Conservation (phyloP, 1,140 invertebrate species). For the Bombus turneri region DNA sequence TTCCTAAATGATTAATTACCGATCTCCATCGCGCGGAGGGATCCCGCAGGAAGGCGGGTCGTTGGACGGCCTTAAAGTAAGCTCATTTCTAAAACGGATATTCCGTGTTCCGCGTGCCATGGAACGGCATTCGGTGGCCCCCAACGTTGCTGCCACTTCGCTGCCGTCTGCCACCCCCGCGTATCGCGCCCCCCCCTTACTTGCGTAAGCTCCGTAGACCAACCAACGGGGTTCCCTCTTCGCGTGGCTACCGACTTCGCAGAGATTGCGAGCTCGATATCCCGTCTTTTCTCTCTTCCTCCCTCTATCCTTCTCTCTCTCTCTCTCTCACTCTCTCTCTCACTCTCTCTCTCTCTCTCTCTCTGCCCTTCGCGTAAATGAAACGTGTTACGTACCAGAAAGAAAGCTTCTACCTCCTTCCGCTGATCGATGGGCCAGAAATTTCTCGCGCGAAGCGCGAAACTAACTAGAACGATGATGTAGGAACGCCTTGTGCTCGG, state of each 20-base stretch:
- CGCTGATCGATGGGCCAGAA: slow-evolving; percentile 62
- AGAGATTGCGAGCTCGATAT: slow-evolving; percentile 37
- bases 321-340: background rate
- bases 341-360: background rate
- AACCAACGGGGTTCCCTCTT: slow-evolving; percentile 46
- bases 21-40: slow-evolving; percentile 73
- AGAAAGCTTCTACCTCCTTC: slow-evolving; percentile 52
- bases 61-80: slow-evolving; percentile 70
- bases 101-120: slow-evolving; percentile 77
- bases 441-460: slow-evolving; percentile 35
- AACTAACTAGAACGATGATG: background rate
- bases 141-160: slow-evolving; percentile 64
- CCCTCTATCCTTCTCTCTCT: background rate
- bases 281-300: slow-evolving; percentile 6
- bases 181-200: slow-evolving; percentile 32
- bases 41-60: slow-evolving; percentile 57
- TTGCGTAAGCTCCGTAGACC: slow-evolving; percentile 47
- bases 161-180: slow-evolving; percentile 48
- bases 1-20: slow-evolving; percentile 81
- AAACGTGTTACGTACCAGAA: slow-evolving; percentile 65
- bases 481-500: background rate
- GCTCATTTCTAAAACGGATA: slow-evolving; percentile 79
- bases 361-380: slow-evolving; percentile 54
- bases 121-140: slow-evolving; percentile 68
- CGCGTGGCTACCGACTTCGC: slow-evolving; percentile 34